Percentiles rank a stretch among this genome's conserved stretches.
phyloP scores from a whole-genome alignment of 2,888 invertebrate species.

The Steinernema scapterisci region DNA sequence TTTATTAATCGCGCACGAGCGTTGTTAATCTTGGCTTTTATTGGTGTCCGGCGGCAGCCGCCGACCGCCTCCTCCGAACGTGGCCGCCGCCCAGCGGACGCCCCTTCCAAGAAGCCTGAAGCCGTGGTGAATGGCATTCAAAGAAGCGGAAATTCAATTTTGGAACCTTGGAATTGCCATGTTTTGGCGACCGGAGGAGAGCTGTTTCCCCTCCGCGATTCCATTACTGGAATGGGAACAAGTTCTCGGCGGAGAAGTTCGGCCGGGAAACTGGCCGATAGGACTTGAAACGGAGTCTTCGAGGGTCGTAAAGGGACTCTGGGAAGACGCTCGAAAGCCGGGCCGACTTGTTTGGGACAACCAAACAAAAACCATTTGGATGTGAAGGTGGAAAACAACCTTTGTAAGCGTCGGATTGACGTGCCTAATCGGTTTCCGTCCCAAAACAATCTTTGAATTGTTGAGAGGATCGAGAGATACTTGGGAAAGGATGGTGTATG shows the following conservation, averaged over 20 bases:
- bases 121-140: slow-evolving; percentile 1
- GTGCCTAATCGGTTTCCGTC: no score
- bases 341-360: no score
- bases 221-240: slow-evolving; percentile 3
- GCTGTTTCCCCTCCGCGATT: neutral
- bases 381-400: neutral
- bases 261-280: no score
- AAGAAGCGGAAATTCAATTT: slow-evolving; percentile 21
- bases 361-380: neutral
- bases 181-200: neutral
- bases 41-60: neutral
- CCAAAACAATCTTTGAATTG: no score
- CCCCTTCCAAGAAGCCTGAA: neutral
- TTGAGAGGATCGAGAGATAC: no score
- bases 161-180: neutral
- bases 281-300: neutral
- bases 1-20: slow-evolving; percentile 22
- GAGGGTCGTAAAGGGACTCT: neutral
- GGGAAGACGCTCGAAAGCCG: no score
- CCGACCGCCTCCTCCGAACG: neutral
- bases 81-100: neutral
- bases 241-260: neutral
- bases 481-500: no score
- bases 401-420: no score
- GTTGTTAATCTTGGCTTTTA: slow-evolving; percentile 32